Percentiles rank a stretch among this genome's conserved stretches.
Conservation (phyloP, 2,113 vertebrate species). For the Caranx melampygus region DNA sequence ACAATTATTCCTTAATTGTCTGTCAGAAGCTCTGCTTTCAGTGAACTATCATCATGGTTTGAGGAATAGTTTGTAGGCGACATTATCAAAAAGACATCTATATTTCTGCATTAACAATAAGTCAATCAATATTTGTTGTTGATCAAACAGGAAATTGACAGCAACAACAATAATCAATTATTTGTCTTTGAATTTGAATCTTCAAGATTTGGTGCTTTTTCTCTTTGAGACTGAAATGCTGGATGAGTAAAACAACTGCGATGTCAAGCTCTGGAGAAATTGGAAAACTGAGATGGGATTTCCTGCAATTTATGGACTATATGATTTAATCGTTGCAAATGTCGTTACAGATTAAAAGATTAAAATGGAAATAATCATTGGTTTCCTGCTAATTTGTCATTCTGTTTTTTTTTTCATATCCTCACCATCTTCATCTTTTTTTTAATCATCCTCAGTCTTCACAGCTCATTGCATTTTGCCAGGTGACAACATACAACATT, state of each 20-base stretch:
- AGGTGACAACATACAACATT: constrained; percentile 20
- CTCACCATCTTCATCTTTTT: not conserved
- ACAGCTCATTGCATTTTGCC: constrained; percentile 21
- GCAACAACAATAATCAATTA: not conserved
- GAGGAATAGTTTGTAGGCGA: not conserved
- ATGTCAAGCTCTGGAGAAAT: not conserved
- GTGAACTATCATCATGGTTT: not conserved
- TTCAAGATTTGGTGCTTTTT: not conserved
- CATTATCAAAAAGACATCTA: not conserved
- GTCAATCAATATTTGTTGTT: not conserved
- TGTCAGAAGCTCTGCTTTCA: too few relatives aligned
- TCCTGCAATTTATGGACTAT: too few relatives aligned
- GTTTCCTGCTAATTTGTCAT: not conserved
- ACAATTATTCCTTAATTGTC: not conserved
- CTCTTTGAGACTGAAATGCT: not conserved
- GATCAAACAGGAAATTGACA: not conserved
- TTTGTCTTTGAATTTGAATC: not conserved
- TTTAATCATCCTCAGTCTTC: constrained; percentile 11
- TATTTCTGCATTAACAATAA: not conserved
- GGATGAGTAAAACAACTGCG: too few relatives aligned
- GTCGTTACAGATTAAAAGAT: not conserved
- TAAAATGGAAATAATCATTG: not conserved
- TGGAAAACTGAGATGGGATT: too few relatives aligned
- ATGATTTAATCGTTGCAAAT: not conserved
- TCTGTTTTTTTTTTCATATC: not conserved